Percentiles rank a stretch among this genome's conserved stretches.
Evolutionary conservation across 2,888 invertebrate genomes (phyloP).

Genomic region (Gonocerus acuteangulatus): DNA sequence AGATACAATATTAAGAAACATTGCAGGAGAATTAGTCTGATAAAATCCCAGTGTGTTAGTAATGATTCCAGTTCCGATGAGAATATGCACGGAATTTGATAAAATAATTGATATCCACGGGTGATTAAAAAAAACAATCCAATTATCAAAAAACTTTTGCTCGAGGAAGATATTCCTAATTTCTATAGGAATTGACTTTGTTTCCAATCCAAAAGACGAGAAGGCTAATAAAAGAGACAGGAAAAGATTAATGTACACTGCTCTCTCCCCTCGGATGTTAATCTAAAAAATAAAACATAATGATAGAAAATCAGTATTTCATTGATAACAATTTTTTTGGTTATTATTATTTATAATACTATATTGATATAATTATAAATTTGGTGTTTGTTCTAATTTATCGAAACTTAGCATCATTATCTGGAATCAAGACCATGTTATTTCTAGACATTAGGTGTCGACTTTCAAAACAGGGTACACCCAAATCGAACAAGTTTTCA

Average conservation of each 20-base stretch:
- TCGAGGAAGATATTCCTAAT: background rate
- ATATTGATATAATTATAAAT: no score
- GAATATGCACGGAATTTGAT: background rate
- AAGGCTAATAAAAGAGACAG: conserved; percentile 1
- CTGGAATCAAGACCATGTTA: no score
- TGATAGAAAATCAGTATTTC: no score
- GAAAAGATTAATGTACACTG: conserved; percentile 2
- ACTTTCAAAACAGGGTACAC: no score
- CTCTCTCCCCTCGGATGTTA: background rate
- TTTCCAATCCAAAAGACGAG: conserved; percentile 4
- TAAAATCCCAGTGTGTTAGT: conserved; percentile 14
- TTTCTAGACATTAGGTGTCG: no score
- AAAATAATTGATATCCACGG: background rate
- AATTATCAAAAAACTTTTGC: background rate
- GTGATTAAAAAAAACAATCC: background rate
- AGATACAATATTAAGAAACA: conserved; percentile 20
- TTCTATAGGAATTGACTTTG: background rate
- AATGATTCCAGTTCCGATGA: conserved; percentile 16
- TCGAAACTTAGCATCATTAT: no score
- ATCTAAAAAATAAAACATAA: conserved; percentile 15
- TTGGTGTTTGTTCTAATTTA: no score
- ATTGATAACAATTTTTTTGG: no score
- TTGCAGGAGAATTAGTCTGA: conserved; percentile 1
- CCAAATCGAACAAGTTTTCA: no score
- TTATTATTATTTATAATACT: no score